Conservation (phyloP, 2,888 invertebrate species). For the Physocephala rufipes region DNA sequence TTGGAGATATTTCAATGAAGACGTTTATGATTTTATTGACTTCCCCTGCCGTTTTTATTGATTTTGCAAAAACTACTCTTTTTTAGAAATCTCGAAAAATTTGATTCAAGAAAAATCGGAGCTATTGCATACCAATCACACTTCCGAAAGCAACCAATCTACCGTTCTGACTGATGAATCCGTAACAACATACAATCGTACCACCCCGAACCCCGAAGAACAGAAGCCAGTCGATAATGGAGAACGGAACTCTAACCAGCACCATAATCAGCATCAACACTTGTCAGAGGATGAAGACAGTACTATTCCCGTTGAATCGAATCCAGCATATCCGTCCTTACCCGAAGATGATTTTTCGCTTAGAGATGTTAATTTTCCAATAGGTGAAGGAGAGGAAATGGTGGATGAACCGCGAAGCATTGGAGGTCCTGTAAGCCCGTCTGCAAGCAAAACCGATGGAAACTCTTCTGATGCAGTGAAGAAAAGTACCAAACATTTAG, state of each 20-base stretch:
- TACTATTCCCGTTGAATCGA: slow-evolving; percentile 57
- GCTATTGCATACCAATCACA: not conserved
- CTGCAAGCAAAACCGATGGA: slow-evolving; percentile 15
- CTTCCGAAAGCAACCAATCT: not conserved
- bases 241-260: slow-evolving; percentile 20
- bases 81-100: not conserved
- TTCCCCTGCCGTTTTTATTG: no score
- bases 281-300: slow-evolving; percentile 57
- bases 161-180: not conserved
- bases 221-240: slow-evolving; percentile 46
- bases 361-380: slow-evolving; percentile 55
- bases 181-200: not conserved
- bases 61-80: not conserved
- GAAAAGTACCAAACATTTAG: slow-evolving; percentile 48
- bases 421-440: slow-evolving; percentile 18
- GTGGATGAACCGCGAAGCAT: slow-evolving; percentile 57
- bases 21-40: no score
- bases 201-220: slow-evolving; percentile 1
- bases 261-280: slow-evolving; percentile 46
- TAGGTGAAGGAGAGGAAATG: slow-evolving; percentile 57
- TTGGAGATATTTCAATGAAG: slow-evolving; percentile 42
- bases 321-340: slow-evolving; percentile 69
- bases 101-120: not conserved
- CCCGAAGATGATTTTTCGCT: slow-evolving; percentile 68
- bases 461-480: slow-evolving; percentile 45